These are phyloP conservation scores for Scomberomorus guttatus DNA, from an alignment of 2,797 vertebrate species.

Conservation along the genomic window DNA sequence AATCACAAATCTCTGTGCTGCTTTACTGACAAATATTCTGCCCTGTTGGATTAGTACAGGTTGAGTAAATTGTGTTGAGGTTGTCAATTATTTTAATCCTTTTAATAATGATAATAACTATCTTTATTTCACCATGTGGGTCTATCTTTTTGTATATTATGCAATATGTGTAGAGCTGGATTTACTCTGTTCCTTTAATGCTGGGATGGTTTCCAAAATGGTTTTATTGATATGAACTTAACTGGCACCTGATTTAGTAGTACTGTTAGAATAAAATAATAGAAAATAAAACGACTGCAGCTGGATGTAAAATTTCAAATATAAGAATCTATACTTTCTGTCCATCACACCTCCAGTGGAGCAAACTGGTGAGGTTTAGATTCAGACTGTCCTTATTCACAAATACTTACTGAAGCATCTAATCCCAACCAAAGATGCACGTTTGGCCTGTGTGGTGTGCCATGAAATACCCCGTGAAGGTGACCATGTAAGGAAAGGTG, in stretches of 20 bases:
- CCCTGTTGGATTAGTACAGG: not conserved
- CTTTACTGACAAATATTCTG: conserved; percentile 6
- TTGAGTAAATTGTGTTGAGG: not conserved
- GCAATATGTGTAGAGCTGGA: not conserved
- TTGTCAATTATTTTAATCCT: not conserved
- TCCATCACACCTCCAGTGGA: not conserved
- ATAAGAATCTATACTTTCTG: not conserved
- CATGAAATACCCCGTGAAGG: conserved; percentile 36
- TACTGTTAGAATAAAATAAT: not conserved
- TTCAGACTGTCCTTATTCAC: not conserved
- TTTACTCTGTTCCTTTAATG: conserved; percentile 1
- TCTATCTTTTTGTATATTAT: not conserved
- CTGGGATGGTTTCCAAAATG: not conserved
- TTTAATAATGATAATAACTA: too few species aligned
- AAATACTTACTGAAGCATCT: too few species aligned
- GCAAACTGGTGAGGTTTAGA: too few species aligned
- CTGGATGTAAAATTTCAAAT: too few species aligned
- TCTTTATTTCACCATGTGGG: not conserved
- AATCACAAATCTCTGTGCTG: not conserved
- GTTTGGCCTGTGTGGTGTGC: not conserved
- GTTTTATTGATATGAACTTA: not conserved
- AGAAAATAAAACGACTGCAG: not conserved
- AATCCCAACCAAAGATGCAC: not conserved
- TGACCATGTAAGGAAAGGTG: conserved; percentile 47
- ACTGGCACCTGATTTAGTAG: not conserved